Evolutionary conservation across 2,888 invertebrate genomes (phyloP), one percentile per base, ranked within the genome.

Genomic region (Eupithecia tripunctaria): DNA sequence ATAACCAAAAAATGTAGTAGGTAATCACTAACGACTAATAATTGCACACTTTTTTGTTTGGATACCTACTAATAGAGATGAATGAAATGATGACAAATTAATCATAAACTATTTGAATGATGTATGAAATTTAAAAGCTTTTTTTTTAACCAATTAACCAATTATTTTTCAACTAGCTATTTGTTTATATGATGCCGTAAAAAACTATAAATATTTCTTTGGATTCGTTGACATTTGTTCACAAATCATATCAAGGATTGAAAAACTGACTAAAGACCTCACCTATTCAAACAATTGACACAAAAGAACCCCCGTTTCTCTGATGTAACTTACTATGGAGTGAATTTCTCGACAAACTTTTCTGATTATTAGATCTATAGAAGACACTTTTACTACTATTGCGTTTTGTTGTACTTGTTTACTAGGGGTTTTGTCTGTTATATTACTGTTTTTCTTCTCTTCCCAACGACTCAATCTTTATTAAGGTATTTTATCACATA

Each of bases 341-440:
- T n/a, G 25, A 25, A 59, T 32, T 12, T 21, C 51, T 21, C 21
- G 51, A 62, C 62, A n/a, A 62, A 62, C 29, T 62, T 62, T 36
- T 18, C 18, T 62, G 29, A 29, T 62, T 62, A 62, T 32, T 25
- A 62, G 32, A 62, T 62, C 29, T 10, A 36, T 62, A 18, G 29
- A 60, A 21, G 29, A n/a, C 32, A n/a, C n/a, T 62, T 62, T 29
- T 62, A 32, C 32, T 62, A 62, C 10, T 10, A 62, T 32, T 29
- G 32, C 62, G 29, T 62, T 32, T 62, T 36, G 62, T 62, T 32
- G n/a, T 29, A 27, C 29, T 62, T 32, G 15, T 62, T 62, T 62
- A 62, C 36, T 60, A 36, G n/a, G 62, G 18, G 18, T n/a, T 62
- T 62, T 32, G 10, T 62, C 32, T 32, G 62, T 29, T 62, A 51